phyloP scores from a whole-genome alignment of 2,797 vertebrate genomes.

The Danionella dracula region DNA sequence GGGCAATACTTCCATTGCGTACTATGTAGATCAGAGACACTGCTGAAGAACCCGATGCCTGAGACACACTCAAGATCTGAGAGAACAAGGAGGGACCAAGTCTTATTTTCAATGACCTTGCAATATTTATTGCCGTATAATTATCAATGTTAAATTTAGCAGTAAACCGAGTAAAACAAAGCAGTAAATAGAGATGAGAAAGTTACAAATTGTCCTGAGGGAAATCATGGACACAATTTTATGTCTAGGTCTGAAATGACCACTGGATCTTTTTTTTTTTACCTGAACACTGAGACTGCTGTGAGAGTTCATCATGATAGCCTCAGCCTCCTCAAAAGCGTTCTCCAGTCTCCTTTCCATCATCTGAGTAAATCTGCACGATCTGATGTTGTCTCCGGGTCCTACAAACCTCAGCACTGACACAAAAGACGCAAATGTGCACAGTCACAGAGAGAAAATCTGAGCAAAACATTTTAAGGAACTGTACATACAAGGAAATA shows the following conservation, averaged over 20 bases:
- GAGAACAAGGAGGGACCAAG: conserved; percentile 29
- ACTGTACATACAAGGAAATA: too few relatives aligned
- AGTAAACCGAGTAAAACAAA: too few relatives aligned
- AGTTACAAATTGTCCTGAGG: too few relatives aligned
- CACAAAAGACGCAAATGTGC: too few relatives aligned
- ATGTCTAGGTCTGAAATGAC: too few relatives aligned
- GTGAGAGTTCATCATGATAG: conserved; percentile 76
- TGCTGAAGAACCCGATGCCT: conserved; percentile 72
- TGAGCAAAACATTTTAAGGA: too few relatives aligned
- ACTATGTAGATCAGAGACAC: conserved; percentile 91
- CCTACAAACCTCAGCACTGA: conserved; percentile 95
- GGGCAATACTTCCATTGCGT: conserved; percentile 78
- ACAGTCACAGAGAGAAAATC: background rate
- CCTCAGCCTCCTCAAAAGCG: conserved; percentile 88
- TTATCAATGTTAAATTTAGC: too few relatives aligned
- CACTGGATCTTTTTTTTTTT: background rate
- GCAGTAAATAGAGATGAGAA: too few relatives aligned
- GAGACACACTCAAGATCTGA: conserved; percentile 87
- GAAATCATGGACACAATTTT: too few relatives aligned
- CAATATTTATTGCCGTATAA: too few relatives aligned
- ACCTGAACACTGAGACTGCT: conserved; percentile 88
- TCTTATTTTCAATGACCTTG: too few relatives aligned
- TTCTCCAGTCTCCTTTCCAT: conserved; percentile 92
- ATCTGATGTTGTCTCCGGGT: conserved; percentile 80
- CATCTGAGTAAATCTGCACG: conserved; percentile 89